Evolutionary conservation across 1,140 invertebrate species (phyloP), one percentile per base, ranked within the genome.

Genomic region (Mya arenaria): DNA sequence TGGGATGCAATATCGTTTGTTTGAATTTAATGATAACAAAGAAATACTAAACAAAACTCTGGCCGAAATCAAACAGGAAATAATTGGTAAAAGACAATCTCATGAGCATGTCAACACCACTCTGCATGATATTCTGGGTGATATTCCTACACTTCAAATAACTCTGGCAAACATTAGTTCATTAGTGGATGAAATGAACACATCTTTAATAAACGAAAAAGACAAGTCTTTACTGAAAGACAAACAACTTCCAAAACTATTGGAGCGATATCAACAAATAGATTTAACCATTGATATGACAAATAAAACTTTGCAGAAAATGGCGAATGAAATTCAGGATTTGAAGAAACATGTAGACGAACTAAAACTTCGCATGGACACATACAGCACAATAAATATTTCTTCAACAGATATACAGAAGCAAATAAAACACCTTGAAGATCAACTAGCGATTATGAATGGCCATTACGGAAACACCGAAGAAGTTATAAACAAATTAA

Each of bases 391-490:
- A 1, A 41, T 80, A 4, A 80, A 80, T 36, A 80, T 80, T 30
- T 44, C 77, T 0, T 28, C 68, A 37, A 39, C 55, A 4, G 77
- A 80, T 39, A 80, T 62, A 30, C 52, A 71, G 17, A 52, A 48
- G 30, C 55, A 80, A 15, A 58, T 80, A n/a, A 71, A 36, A 62
- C n/a, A 60, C 30, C 66, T 80, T 25, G 77, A 80, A 62, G 32
- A 80, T 62, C 37, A 66, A 48, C 55, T 80, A 2, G 17, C 58
- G 17, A 80, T 69, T 60, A 80, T 80, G 77, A 19, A 69, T 23
- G 44, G 71, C 1, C 77, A 80, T 71, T 80, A 80, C 28, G 48
- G 60, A 39, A 62, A 80, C 62, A 66, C 71, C 1, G 44, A 69
- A 48, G 66, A 56, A 56, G 71, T 80, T 6, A 66, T 80, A 10